Evolutionary conservation across 2,797 vertebrate species (phyloP), one percentile per base, ranked within the genome.

Genomic region (Crypturellus tataupa): DNA sequence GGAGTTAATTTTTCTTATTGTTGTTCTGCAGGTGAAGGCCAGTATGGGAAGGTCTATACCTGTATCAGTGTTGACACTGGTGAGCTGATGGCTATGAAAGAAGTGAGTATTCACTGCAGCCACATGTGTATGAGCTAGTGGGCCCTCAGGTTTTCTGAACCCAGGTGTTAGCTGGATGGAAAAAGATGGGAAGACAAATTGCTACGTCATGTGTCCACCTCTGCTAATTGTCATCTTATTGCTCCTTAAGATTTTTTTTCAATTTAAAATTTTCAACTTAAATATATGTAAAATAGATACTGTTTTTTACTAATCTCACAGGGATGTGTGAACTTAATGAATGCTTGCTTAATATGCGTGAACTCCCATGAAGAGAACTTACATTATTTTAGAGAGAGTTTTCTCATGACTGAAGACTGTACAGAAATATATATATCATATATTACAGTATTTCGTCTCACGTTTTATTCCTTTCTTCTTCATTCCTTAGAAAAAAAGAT

Each of bases 71-170:
- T 99, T 13, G 99, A 99, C 98, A 99, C 99, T 35, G 99, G 99
- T 84, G 99, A 99, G 94, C 98, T 99, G 71, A 99, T 99, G 99
- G 99, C 99, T 37, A 99, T 99, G 99, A 99, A 99, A 95, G 99
- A 99, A 98, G 99, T 99, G 95, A 97, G 98, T 97, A 56, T 2
- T 56, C 29, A n/a, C 24, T 87, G 29, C n/a, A 88, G 59, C 5
- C 7, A 33, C 31, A 40, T 10, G 6, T 47, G 37, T 6, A 3
- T 44, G 51, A 84, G 0, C 2, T 37, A 24, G 39, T 17, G 64
- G 37, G 12, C 58, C 12, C 13, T 40, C 67, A 82, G 33, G 42
- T 27, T 62, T 85, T 91, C 70, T 89, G 35, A 73, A 59, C 12
- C 1, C 37, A 44, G 1, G 49, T 84, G 24, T 70, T 88, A 80